Evolutionary conservation across 2,888 invertebrate genomes (phyloP).

Genomic region (Cetonia aurata): DNA sequence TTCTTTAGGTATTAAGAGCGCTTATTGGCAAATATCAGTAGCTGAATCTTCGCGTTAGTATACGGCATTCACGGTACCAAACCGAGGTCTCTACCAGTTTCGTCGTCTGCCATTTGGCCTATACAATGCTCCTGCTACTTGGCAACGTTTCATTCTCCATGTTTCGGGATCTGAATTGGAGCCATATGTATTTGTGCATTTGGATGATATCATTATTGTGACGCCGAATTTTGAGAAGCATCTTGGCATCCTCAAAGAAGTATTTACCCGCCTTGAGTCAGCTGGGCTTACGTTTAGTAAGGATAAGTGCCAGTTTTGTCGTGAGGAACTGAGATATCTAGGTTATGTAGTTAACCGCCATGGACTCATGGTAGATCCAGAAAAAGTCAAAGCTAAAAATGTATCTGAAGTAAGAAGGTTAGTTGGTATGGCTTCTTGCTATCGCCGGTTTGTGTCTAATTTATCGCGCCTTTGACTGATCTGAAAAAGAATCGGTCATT

Average conservation of each 20-base stretch:
- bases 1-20: slow-evolving; percentile 47
- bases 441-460: slow-evolving; percentile 44
- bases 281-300: slow-evolving; percentile 51
- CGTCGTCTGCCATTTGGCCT: slow-evolving; percentile 56
- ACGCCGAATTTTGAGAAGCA: slow-evolving; percentile 44
- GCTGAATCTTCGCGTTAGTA: slow-evolving; percentile 46
- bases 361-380: slow-evolving; percentile 48
- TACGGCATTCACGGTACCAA: slow-evolving; percentile 56
- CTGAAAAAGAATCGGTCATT: slow-evolving; percentile 9
- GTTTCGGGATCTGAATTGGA: slow-evolving; percentile 53
- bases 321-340: slow-evolving; percentile 52
- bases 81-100: slow-evolving; percentile 56
- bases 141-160: slow-evolving; percentile 54
- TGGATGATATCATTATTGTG: slow-evolving; percentile 53
- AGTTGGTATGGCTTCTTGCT: slow-evolving; percentile 48
- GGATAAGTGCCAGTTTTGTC: slow-evolving; percentile 56
- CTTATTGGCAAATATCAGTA: slow-evolving; percentile 50
- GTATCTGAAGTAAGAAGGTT: slow-evolving; percentile 53
- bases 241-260: slow-evolving; percentile 42
- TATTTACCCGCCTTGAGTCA: slow-evolving; percentile 39
- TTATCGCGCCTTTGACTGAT: slow-evolving; percentile 38
- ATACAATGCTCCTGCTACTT: slow-evolving; percentile 55
- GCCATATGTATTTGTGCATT: slow-evolving; percentile 49
- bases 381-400: slow-evolving; percentile 42
- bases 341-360: slow-evolving; percentile 55